phyloP scores from a whole-genome alignment of 2,113 vertebrate genomes.

The Coptodon rendalli region DNA sequence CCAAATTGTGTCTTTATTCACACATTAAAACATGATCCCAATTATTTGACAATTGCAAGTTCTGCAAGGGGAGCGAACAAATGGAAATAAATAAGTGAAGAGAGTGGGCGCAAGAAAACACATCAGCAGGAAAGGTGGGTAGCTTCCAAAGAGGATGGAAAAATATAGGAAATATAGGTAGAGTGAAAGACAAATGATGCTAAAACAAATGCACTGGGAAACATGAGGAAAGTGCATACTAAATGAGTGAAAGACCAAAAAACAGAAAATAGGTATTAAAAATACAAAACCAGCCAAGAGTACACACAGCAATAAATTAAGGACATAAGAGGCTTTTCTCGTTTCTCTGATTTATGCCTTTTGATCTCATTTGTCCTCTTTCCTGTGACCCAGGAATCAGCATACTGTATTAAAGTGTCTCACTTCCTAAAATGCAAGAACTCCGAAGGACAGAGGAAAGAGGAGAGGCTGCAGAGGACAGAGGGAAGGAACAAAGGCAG shows the following conservation, averaged over 20 bases:
- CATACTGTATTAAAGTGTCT: background rate
- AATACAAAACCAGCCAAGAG: background rate
- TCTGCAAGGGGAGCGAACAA: background rate
- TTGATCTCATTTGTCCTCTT: background rate
- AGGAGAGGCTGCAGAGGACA: background rate
- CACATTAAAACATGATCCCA: background rate
- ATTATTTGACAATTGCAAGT: background rate
- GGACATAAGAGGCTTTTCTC: background rate
- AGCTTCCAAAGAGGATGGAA: rapidly evolving
- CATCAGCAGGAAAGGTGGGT: background rate
- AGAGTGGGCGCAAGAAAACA: background rate
- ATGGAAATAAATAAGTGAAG: background rate
- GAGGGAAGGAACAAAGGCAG: background rate
- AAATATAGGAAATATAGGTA: background rate
- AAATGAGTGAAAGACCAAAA: background rate
- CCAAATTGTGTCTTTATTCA: background rate
- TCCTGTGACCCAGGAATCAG: background rate
- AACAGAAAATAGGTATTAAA: background rate
- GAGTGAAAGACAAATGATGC: rapidly evolving
- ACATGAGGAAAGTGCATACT: background rate
- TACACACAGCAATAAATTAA: background rate
- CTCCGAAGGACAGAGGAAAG: background rate
- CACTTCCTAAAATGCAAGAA: background rate
- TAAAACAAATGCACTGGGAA: background rate
- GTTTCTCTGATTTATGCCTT: background rate